A percentile compares a stretch with the other conserved stretches of the same genome.
Conservation (phyloP, 64 coral and sea anemone genomes). For the Stichodactyla mertensii region DNA sequence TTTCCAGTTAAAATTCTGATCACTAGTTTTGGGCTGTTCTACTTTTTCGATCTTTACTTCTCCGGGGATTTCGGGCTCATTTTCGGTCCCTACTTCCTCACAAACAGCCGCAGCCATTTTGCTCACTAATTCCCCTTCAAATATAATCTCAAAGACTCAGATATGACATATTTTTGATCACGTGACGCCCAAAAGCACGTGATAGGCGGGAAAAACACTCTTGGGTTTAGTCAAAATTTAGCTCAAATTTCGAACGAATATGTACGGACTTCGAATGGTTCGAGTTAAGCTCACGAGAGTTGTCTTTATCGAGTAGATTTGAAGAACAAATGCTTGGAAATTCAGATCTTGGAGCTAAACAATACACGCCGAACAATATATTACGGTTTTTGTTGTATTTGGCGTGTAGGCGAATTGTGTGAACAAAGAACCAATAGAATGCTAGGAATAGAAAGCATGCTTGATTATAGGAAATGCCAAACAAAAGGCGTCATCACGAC, state of each 20-base stretch:
- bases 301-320: constrained; percentile 9
- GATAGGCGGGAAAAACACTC: constrained; percentile 52
- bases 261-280: constrained; percentile 20
- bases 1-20: constrained; percentile 98
- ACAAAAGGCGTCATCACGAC: constrained; percentile 59
- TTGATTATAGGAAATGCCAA: constrained; percentile 80
- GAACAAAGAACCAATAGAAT: constrained; percentile 74
- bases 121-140: constrained; percentile 60
- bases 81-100: constrained; percentile 62
- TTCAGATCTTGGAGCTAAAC: constrained; percentile 40
- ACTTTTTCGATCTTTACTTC: constrained; percentile 98
- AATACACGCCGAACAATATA: constrained; percentile 80
- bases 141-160: constrained; percentile 60
- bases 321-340: constrained; percentile 3
- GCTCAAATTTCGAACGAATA: constrained; percentile 48
- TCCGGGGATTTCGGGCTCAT: constrained; percentile 78
- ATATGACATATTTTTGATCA: constrained; percentile 88
- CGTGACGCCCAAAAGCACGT: constrained; percentile 80
- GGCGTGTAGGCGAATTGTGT: constrained; percentile 67
- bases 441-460: constrained; percentile 86
- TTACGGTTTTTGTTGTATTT: constrained; percentile 47
- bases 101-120: constrained; percentile 81
- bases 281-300: background rate
- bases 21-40: constrained; percentile 81
- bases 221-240: constrained; percentile 33